Percentiles rank a stretch among this genome's conserved stretches.
Conservation (phyloP, 2,797 vertebrate species). For the Stomatorhinus walkeri region DNA sequence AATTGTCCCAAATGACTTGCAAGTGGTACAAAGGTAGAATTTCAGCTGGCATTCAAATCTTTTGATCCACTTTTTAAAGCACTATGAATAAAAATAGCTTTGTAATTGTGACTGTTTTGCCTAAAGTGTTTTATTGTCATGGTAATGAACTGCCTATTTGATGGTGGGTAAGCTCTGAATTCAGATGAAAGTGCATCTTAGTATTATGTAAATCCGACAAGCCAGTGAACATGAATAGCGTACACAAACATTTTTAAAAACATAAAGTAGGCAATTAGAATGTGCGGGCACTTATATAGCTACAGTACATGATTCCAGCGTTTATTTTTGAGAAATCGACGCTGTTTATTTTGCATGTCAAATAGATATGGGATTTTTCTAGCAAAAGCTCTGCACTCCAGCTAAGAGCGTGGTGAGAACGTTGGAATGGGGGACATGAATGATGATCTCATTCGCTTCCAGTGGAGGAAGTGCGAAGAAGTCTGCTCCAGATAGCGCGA, state of each 20-base stretch:
- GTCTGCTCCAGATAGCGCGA: slow-evolving; percentile 3
- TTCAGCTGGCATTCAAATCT: not conserved
- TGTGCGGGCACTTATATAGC: not conserved
- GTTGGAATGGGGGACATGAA: not conserved
- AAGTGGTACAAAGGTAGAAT: not conserved
- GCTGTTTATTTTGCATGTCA: not conserved
- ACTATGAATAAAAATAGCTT: not conserved
- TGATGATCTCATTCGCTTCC: not conserved
- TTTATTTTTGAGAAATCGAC: not conserved
- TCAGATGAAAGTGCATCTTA: not conserved
- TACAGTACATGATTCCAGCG: not conserved
- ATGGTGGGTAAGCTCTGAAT: not conserved
- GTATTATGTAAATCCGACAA: not conserved
- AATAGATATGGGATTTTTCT: not conserved
- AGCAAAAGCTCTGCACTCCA: not conserved
- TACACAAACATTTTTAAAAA: not conserved
- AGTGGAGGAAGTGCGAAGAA: not conserved
- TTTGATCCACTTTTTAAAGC: not conserved
- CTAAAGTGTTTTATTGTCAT: not conserved
- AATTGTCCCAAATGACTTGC: not conserved
- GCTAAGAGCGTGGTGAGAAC: not conserved
- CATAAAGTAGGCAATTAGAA: not conserved
- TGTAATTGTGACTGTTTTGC: not conserved
- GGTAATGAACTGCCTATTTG: not conserved
- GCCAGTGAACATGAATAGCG: not conserved